Percentiles rank a stretch among this genome's conserved stretches.
phyloP scores from a whole-genome alignment of 2,888 invertebrate genomes.

The Orthonychiurus folsomi region DNA sequence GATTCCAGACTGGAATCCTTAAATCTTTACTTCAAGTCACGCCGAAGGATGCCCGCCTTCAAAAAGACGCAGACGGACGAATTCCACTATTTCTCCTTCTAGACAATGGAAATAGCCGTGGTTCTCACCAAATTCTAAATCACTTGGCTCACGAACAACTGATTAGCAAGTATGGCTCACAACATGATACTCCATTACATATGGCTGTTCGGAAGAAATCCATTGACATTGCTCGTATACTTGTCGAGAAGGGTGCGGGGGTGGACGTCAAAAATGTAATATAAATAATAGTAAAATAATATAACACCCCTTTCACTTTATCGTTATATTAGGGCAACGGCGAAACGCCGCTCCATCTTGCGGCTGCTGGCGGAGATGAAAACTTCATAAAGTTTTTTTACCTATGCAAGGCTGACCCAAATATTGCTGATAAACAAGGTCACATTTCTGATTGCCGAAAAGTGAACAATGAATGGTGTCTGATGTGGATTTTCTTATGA shows the following conservation, averaged over 20 bases:
- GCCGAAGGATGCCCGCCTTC: slow-evolving; percentile 62
- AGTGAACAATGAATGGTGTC: too few species aligned
- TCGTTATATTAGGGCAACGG: slow-evolving; percentile 60
- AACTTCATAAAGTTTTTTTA: slow-evolving; percentile 89
- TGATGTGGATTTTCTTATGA: not conserved
- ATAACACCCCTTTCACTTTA: not conserved
- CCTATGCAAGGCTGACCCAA: slow-evolving; percentile 85
- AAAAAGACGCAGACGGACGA: slow-evolving; percentile 63
- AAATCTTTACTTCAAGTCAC: not conserved
- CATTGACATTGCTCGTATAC: slow-evolving; percentile 81
- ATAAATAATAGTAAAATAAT: not conserved
- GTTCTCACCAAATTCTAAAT: slow-evolving; percentile 83
- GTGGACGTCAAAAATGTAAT: slow-evolving; percentile 80
- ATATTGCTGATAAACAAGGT: slow-evolving; percentile 87
- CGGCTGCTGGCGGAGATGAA: slow-evolving; percentile 92
- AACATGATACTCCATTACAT: slow-evolving; percentile 89
- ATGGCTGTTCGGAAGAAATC: slow-evolving; percentile 82
- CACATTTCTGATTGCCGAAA: too few species aligned
- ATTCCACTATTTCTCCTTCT: slow-evolving; percentile 86
- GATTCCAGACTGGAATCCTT: not conserved
- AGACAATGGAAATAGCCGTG: slow-evolving; percentile 89
- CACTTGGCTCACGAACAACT: slow-evolving; percentile 81
- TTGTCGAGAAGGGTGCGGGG: slow-evolving; percentile 83
- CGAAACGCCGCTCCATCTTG: slow-evolving; percentile 82
- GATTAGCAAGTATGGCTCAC: slow-evolving; percentile 44